Base-by-base conservation (phyloP, 2,888 invertebrate species). In the Hipparchia sbordonii region DNA sequence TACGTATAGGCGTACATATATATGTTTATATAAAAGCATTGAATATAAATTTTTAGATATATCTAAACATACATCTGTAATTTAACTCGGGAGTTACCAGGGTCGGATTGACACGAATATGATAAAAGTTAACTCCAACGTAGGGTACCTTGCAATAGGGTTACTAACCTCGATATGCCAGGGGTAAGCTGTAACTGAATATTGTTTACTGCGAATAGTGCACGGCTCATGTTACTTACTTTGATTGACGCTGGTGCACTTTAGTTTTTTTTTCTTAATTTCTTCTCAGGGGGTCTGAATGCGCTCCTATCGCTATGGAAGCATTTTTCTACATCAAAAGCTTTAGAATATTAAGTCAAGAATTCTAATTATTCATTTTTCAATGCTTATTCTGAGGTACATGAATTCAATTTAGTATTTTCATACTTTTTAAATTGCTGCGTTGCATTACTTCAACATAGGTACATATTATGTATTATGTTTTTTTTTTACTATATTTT, bases 121-220 rank as follows among this genome's bases (percentile, higher is more conserved):
- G 4, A 10, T 2, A 54, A 33, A 33, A 59, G 23, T 33, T 33
- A 23, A 13, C 48, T 48, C 13, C 13, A 13, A 51, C 8, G 48
- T 61, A 45, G 12, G 48, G 39, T 48, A 48, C 48, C 12, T 46
- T n/a, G 61, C 33, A 61, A 61, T 59, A 78, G 75, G 82, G 82
- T 82, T 81, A 81, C 77, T 79, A 82, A 80, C 80, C 83, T 79
- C 78, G 79, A 76, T 76, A 67, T 69, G 79, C 79, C 77, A 77
- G 73, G 77, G 75, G 76, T 78, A 80, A 65, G 73, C 74, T 69
- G 77, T 80, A 80, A 80, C 79, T 77, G 75, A 79, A 79, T 79
- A 77, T 78, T 79, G 77, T 79, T 80, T 78, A 80, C 77, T 72
- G 79, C 79, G 77, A 70, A 75, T 78, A 80, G 67, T 78, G 73